Evolutionary conservation across 1,140 invertebrate species (phyloP).

Genomic region (Dinothrombium tinctorium): DNA sequence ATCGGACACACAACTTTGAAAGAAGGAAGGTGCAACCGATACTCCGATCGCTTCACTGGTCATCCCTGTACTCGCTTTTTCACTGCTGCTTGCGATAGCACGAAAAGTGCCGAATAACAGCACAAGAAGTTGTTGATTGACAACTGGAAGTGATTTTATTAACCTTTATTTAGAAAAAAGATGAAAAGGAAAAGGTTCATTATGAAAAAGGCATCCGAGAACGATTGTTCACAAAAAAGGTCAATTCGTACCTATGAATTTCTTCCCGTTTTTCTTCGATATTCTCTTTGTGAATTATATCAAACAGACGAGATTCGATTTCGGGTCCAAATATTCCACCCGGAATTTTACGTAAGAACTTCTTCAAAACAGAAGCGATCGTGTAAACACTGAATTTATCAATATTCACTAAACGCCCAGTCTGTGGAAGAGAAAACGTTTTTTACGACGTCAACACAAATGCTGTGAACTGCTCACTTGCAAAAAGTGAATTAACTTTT

Average conservation of each 20-base stretch:
- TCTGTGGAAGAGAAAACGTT: conserved; percentile 1
- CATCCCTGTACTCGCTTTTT: conserved; percentile 71
- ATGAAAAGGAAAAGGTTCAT: conserved; percentile 15
- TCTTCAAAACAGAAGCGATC: conserved; percentile 86
- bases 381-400: conserved; percentile 94
- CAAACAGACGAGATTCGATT: conserved; percentile 68
- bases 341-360: conserved; percentile 86
- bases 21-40: conserved; percentile 91
- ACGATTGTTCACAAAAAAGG: too few relatives aligned
- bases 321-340: conserved; percentile 78
- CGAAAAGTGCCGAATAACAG: conserved; percentile 91
- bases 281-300: conserved; percentile 40
- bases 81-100: conserved; percentile 75
- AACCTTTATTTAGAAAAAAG: conserved; percentile 35
- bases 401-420: conserved; percentile 79
- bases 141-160: conserved; percentile 57
- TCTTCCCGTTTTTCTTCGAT: conserved; percentile 61
- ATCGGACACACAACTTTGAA: conserved; percentile 81
- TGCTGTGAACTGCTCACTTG: too few relatives aligned
- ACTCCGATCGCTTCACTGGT: conserved; percentile 77
- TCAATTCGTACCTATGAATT: conserved; percentile 75
- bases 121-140: conserved; percentile 75
- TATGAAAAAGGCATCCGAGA: conserved; percentile 5
- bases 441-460: too few relatives aligned
- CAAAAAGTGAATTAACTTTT: conserved; percentile 78